A percentile compares a stretch with the other conserved stretches of the same genome.
Conservation (phyloP, 2,797 vertebrate species). For the Emys orbicularis region DNA sequence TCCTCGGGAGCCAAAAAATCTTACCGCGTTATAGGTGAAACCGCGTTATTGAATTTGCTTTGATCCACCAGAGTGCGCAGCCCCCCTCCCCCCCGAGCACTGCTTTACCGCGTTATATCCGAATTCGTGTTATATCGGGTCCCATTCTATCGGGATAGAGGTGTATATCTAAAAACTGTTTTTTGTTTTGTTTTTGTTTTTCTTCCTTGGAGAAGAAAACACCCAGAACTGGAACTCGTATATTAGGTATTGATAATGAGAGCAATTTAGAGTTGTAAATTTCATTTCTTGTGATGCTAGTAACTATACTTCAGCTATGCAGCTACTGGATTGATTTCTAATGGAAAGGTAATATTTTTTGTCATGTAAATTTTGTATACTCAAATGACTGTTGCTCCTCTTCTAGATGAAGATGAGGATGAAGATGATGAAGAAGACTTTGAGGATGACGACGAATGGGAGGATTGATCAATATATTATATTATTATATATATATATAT, state of each 20-base stretch:
- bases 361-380: neutral
- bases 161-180: neutral
- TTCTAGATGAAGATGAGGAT: slow-evolving; percentile 94
- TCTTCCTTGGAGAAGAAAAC: neutral
- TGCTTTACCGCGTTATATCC: too few relatives aligned
- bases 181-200: neutral
- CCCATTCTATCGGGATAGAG: too few relatives aligned
- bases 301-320: neutral
- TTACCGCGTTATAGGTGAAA: too few relatives aligned
- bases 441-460: slow-evolving; percentile 99
- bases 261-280: neutral
- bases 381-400: slow-evolving; percentile 47
- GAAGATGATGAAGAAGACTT: slow-evolving; percentile 98
- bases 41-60: too few relatives aligned
- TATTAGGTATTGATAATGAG: neutral
- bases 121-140: too few relatives aligned
- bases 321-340: neutral
- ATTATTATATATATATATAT: slow-evolving; percentile 79
- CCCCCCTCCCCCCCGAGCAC: too few relatives aligned
- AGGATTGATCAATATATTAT: slow-evolving; percentile 90
- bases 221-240: neutral
- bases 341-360: neutral
- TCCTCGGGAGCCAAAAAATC: too few relatives aligned
- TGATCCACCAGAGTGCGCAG: too few relatives aligned
- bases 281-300: neutral